These are phyloP conservation scores for Sericinus montela DNA, from an alignment of 2,888 invertebrate genomes.

Conservation along the genomic window DNA sequence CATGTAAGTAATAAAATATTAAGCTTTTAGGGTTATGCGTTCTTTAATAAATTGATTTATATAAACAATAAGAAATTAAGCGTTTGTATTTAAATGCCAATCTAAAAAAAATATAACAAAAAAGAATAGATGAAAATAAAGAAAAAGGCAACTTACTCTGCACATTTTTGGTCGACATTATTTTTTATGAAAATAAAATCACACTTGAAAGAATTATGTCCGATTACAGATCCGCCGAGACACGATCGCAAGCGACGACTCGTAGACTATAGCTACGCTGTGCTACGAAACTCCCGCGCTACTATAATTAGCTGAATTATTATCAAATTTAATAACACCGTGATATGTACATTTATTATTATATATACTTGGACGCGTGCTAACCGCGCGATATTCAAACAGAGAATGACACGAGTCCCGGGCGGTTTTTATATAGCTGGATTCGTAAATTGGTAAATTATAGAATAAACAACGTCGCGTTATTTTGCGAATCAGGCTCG, in stretches of 20 bases:
- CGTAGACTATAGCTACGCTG: slow-evolving; percentile 55
- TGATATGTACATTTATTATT: slow-evolving; percentile 34
- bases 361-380: slow-evolving; percentile 50
- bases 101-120: too few relatives aligned
- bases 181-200: slow-evolving; percentile 20
- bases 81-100: too few relatives aligned
- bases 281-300: slow-evolving; percentile 48
- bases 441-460: slow-evolving; percentile 48
- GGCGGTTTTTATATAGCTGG: slow-evolving; percentile 38
- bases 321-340: slow-evolving; percentile 17
- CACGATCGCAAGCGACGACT: slow-evolving; percentile 31
- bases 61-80: too few relatives aligned
- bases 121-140: too few relatives aligned
- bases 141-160: slow-evolving; percentile 41
- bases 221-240: slow-evolving; percentile 21
- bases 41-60: too few relatives aligned
- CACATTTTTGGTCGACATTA: slow-evolving; percentile 47
- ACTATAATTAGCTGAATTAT: slow-evolving; percentile 40
- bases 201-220: slow-evolving; percentile 14
- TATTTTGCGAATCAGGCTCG: slow-evolving; percentile 34
- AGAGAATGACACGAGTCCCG: slow-evolving; percentile 48
- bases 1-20: too few relatives aligned
- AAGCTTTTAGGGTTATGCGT: too few relatives aligned
- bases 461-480: slow-evolving; percentile 43
- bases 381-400: slow-evolving; percentile 46